Conservation (phyloP, 1,140 invertebrate genomes). For the Saccostrea glomerata region DNA sequence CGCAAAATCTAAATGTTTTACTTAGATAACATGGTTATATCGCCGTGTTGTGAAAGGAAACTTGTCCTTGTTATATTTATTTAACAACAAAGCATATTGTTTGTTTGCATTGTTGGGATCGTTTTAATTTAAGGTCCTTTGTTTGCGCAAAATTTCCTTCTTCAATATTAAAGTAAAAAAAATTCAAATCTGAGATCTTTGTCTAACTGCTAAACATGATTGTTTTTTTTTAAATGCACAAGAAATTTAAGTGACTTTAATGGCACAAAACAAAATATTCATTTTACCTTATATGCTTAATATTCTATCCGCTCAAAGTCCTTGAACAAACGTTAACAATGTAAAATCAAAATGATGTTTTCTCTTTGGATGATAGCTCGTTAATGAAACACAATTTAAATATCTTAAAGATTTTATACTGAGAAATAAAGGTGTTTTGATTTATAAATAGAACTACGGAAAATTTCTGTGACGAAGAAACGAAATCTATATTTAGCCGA, state of each 20-base stretch:
- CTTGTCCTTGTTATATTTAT: background rate
- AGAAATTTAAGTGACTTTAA: background rate
- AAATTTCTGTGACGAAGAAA: background rate
- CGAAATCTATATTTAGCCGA: background rate
- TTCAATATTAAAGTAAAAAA: too few relatives aligned
- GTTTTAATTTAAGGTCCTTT: background rate
- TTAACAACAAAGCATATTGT: background rate
- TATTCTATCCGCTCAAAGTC: background rate
- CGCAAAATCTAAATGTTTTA: background rate
- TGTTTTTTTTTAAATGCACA: background rate
- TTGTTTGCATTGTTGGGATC: background rate
- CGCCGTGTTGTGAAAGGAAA: background rate
- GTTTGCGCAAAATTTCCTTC: background rate
- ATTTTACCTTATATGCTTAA: background rate
- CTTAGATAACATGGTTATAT: background rate
- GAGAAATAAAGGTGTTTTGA: background rate
- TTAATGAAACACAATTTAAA: background rate
- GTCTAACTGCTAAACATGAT: background rate
- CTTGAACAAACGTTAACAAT: background rate
- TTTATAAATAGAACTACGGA: background rate
- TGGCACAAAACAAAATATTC: background rate
- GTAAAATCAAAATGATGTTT: background rate
- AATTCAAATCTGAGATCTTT: too few relatives aligned
- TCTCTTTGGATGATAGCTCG: background rate
- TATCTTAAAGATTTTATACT: background rate